Conservation (phyloP, 2,113 vertebrate species). For the Boulengeromyrus knoepffleri region DNA sequence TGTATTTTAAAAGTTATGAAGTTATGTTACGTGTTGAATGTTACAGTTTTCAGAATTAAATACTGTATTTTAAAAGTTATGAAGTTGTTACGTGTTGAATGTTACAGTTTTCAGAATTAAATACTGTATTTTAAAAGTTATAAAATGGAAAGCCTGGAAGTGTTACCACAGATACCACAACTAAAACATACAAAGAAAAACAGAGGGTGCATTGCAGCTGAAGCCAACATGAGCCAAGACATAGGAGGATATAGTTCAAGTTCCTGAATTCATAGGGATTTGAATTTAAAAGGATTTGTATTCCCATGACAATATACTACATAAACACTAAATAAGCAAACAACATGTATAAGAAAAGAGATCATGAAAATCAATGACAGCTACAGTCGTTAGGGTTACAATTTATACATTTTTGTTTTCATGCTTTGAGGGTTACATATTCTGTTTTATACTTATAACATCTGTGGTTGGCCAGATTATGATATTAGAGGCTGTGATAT, state of each 20-base stretch:
- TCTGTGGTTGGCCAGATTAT: background rate
- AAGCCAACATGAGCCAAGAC: background rate
- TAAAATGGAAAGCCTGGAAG: background rate
- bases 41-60: background rate
- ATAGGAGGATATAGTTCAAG: background rate
- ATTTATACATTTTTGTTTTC: background rate
- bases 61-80: background rate
- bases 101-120: background rate
- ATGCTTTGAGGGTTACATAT: background rate
- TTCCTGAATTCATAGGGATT: background rate
- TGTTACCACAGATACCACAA: background rate
- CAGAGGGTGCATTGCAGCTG: background rate
- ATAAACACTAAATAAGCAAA: background rate
- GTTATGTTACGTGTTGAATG: background rate
- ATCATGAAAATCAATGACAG: background rate
- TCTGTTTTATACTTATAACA: background rate
- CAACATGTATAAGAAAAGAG: background rate
- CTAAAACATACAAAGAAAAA: background rate
- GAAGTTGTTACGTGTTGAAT: background rate
- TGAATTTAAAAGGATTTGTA: conserved; percentile 1
- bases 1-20: too few species aligned
- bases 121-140: background rate
- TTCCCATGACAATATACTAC: background rate
- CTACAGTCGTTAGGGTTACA: background rate
- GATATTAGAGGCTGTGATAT: background rate